Percentiles rank a stretch among this genome's conserved stretches.
These are phyloP conservation scores for Conomelus anceps DNA, from an alignment of 2,888 invertebrate genomes.

Conservation along the genomic window DNA sequence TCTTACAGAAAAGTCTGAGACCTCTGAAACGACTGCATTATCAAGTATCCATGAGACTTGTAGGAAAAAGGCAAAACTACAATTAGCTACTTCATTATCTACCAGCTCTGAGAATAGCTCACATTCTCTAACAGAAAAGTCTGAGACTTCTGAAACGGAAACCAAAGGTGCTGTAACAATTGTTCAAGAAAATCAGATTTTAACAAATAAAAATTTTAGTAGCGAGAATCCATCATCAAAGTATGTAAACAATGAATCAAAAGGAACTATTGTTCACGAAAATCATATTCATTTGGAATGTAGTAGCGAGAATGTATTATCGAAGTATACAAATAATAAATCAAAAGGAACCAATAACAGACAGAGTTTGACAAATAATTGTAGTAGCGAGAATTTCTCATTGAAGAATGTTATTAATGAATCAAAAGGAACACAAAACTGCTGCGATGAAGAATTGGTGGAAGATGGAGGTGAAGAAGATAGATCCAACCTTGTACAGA, in stretches of 20 bases:
- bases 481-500: background rate
- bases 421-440: background rate
- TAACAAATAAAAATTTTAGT: background rate
- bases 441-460: no score
- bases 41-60: background rate
- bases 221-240: background rate
- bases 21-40: slow-evolving; percentile 11
- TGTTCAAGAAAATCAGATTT: background rate
- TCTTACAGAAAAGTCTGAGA: background rate
- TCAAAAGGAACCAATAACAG: background rate
- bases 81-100: background rate
- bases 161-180: background rate
- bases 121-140: background rate
- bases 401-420: background rate
- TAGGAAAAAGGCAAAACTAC: background rate
- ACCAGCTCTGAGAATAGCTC: no score
- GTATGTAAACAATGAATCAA: background rate
- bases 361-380: background rate
- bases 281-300: no score
- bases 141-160: background rate
- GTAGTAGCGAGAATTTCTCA: background rate
- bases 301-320: background rate
- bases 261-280: background rate
- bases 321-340: background rate
- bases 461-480: background rate